phyloP scores from a whole-genome alignment of 2,113 vertebrate species.

The human (Homo sapiens) region GRCh38 chr1:24128501-24129000 shows the following conservation, averaged over 20 bases:
- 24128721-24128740: background rate
- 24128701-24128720: background rate
- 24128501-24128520: background rate
- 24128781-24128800: background rate
- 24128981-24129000: no score
- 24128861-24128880: background rate
- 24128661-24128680: background rate
- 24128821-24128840: background rate
- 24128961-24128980: background rate
- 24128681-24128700: background rate
- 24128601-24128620: no score
- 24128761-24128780: background rate
- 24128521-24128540: no score
- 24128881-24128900: background rate
- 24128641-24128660: background rate
- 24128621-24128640: background rate
- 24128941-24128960: background rate
- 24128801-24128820: background rate
- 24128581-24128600: background rate
- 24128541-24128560: background rate
- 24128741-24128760: background rate
- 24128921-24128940: background rate
- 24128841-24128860: background rate
- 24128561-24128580: background rate
- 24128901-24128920: background rate